phyloP scores from a whole-genome alignment of 2,113 vertebrate genomes.

The Syngnathus floridae region DNA sequence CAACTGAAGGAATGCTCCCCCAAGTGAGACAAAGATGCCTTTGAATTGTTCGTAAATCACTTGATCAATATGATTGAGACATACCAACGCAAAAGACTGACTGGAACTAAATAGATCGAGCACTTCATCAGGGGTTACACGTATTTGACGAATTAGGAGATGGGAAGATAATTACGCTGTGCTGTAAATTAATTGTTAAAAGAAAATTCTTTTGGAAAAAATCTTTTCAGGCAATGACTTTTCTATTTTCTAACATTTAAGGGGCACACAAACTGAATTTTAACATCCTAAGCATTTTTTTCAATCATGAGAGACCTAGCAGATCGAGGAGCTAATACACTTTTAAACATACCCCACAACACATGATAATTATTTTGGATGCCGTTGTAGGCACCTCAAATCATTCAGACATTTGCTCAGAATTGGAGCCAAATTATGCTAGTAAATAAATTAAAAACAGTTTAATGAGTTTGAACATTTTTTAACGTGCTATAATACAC shows the following conservation, averaged over 20 bases:
- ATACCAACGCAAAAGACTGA: conserved; percentile 11
- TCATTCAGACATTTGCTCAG: not conserved
- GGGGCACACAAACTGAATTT: not conserved
- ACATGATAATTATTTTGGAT: not conserved
- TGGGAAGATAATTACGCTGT: not conserved
- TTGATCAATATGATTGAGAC: conserved; percentile 16
- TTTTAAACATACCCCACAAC: not conserved
- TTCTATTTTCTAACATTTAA: not conserved
- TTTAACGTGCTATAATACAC: not conserved
- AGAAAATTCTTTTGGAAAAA: not conserved
- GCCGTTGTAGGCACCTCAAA: not conserved
- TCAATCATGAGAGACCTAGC: not conserved
- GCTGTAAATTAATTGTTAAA: not conserved
- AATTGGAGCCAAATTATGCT: not conserved
- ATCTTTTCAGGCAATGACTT: not conserved
- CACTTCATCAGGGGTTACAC: conserved; percentile 16
- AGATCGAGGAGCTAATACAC: not conserved
- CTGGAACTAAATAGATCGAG: conserved; percentile 12
- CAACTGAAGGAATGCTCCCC: conserved; percentile 36
- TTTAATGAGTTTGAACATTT: not conserved
- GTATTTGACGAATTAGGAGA: not conserved
- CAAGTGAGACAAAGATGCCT: conserved; percentile 23
- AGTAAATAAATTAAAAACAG: not conserved
- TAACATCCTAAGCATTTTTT: not conserved
- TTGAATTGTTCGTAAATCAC: conserved; percentile 23